Percentiles rank a stretch among this genome's conserved stretches.
Evolutionary conservation across 1,140 invertebrate genomes (phyloP).

Genomic region (Papilio glaucus): DNA sequence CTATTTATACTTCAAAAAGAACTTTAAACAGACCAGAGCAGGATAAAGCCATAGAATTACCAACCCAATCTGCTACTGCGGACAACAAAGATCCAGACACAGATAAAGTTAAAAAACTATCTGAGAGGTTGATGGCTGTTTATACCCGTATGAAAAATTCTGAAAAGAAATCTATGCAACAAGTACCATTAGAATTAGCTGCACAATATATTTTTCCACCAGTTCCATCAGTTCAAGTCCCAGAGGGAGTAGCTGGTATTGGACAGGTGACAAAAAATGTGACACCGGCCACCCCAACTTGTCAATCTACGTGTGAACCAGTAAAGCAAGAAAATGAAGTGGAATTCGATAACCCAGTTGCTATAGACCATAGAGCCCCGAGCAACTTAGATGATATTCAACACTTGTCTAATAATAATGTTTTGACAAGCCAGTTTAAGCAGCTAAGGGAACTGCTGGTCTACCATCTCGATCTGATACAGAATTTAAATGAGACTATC

Average conservation of each 20-base stretch:
- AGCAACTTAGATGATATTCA: background rate
- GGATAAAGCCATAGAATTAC: background rate
- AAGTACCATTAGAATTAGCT: background rate
- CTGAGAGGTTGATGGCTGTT: constrained; percentile 1
- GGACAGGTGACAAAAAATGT: no score
- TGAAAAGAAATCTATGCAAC: background rate
- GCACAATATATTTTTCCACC: background rate
- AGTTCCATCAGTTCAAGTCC: background rate
- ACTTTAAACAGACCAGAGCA: background rate
- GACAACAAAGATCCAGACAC: background rate
- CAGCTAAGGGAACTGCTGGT: constrained; percentile 67
- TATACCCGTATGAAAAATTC: background rate
- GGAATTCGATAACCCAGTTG: background rate
- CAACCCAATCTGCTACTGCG: background rate
- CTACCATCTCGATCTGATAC: constrained; percentile 71
- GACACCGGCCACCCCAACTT: background rate
- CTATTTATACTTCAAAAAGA: background rate
- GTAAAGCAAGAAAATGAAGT: background rate
- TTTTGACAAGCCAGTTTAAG: constrained; percentile 57
- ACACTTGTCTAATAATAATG: background rate
- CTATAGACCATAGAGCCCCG: background rate
- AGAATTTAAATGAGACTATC: constrained; percentile 73
- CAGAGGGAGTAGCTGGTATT: no score
- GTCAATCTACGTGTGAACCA: background rate
- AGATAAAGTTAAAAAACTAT: background rate